Evolutionary conservation across 2,797 vertebrate species (phyloP), one percentile per base, ranked within the genome.

Genomic region (Sylvilagus floridanus): DNA sequence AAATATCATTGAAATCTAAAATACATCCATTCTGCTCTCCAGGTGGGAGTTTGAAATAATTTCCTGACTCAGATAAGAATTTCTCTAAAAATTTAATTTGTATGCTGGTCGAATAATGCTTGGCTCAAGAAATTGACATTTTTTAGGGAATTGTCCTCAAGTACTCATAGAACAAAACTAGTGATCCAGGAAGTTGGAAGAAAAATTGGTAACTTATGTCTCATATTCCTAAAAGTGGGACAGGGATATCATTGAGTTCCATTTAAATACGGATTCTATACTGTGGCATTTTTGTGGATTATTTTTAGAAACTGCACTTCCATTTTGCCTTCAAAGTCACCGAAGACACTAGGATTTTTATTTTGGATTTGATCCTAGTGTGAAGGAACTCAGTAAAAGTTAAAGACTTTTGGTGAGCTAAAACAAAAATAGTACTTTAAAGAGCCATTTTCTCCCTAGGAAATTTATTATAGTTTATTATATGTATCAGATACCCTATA

Each of bases 321-420:
- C 4, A 24, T 96, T 93, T 95, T 82, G 14, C n/a, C 28, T 82
- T 96, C 62, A 86, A 95, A 91, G 68, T 63, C 77, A 94, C 66
- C 37, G 73, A 71, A 93, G 84, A 85, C 30, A 85, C 4, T 11
- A 82, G n/a, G 52, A 78, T 22, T 87, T 83, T 87, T 84, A 65
- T 79, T 96, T 91, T 87, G 24, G 68, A 81, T 81, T 93, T 71
- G 60, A 84, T 93, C 57, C 35, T 76, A 60, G 14, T 90, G 24
- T 94, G 63, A 92, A 88, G 10, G 5, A 85, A 91, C n/a, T 92
- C n/a, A 57, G 78, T 65, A 4, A 88, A 85, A 30, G 28, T 24
- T 21, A 84, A 92, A 90, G 84, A 87, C n/a, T 17, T 14, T 93
- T 76, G 97, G 32, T 47, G 32, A 79, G 22, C 47, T 89, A 93